Conservation (phyloP, 2,113 vertebrate species). For the Carollia perspicillata region DNA sequence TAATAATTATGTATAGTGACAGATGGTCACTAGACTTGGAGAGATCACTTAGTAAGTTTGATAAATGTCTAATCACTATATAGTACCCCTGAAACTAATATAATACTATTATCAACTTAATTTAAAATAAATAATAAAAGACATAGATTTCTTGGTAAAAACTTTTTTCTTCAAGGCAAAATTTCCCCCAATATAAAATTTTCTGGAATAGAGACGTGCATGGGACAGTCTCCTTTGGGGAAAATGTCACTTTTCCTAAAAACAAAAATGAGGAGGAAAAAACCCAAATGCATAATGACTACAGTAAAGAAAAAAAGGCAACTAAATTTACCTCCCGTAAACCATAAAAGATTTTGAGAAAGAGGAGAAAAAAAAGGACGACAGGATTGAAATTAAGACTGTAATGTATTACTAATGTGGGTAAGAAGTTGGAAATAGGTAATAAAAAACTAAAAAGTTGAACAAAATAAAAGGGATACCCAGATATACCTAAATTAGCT, state of each 20-base stretch:
- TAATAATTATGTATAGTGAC: background rate
- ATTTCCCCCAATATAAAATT: background rate
- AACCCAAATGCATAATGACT: background rate
- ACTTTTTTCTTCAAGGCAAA: background rate
- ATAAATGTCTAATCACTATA: background rate
- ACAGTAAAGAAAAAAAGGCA: background rate
- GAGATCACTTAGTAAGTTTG: too few species aligned
- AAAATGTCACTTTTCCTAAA: background rate
- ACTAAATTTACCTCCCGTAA: background rate
- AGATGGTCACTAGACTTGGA: background rate
- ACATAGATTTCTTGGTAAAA: background rate
- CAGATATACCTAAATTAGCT: background rate
- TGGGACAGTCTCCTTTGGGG: background rate
- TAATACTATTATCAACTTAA: background rate
- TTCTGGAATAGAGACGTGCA: background rate
- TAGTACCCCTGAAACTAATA: background rate
- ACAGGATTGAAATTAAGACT: background rate
- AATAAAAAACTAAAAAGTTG: background rate
- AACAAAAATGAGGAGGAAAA: background rate
- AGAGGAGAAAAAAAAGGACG: background rate
- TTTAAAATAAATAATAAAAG: background rate
- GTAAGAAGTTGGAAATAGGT: background rate
- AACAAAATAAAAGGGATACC: background rate
- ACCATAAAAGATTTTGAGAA: background rate
- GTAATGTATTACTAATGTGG: background rate